phyloP scores from a whole-genome alignment of 2,888 invertebrate genomes.

The Myopa tessellatipennis region DNA sequence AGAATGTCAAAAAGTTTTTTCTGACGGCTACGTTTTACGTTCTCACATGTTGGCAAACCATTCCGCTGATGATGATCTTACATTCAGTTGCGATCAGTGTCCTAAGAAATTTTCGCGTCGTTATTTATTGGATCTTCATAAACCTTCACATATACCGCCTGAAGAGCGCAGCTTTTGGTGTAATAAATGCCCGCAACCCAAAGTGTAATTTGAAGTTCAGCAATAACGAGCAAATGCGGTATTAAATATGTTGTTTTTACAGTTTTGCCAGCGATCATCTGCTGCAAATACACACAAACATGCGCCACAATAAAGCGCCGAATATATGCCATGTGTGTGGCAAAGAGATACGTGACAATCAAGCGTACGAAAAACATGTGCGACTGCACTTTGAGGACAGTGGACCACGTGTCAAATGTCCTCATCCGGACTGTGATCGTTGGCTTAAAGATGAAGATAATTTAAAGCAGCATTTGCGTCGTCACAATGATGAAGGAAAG shows the following conservation, averaged over 20 bases:
- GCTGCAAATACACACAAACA: slow-evolving; percentile 62
- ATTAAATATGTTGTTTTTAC: slow-evolving; percentile 24
- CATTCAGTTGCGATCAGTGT: slow-evolving; percentile 63
- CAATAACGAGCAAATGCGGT: background rate
- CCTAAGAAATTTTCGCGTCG: slow-evolving; percentile 63
- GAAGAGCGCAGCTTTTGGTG: slow-evolving; percentile 59
- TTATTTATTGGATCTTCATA: slow-evolving; percentile 62
- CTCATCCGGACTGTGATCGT: slow-evolving; percentile 64
- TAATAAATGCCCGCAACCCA: slow-evolving; percentile 55
- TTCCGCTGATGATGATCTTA: slow-evolving; percentile 61
- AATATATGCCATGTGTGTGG: slow-evolving; percentile 67
- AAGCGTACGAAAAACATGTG: slow-evolving; percentile 65
- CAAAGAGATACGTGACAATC: slow-evolving; percentile 65
- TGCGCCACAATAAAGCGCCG: slow-evolving; percentile 61
- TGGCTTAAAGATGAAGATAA: slow-evolving; percentile 67
- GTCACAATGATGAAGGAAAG: slow-evolving; percentile 60
- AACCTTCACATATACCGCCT: slow-evolving; percentile 60
- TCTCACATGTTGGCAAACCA: slow-evolving; percentile 63
- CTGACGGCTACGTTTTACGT: slow-evolving; percentile 62
- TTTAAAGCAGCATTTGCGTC: slow-evolving; percentile 63
- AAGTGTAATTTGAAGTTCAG: slow-evolving; percentile 23
- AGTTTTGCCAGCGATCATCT: slow-evolving; percentile 65
- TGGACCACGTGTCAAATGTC: slow-evolving; percentile 65
- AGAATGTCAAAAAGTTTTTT: slow-evolving; percentile 63
- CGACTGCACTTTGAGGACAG: slow-evolving; percentile 63